Evolutionary conservation across 2,888 invertebrate genomes (phyloP).

Genomic region (Melanchra persicariae): DNA sequence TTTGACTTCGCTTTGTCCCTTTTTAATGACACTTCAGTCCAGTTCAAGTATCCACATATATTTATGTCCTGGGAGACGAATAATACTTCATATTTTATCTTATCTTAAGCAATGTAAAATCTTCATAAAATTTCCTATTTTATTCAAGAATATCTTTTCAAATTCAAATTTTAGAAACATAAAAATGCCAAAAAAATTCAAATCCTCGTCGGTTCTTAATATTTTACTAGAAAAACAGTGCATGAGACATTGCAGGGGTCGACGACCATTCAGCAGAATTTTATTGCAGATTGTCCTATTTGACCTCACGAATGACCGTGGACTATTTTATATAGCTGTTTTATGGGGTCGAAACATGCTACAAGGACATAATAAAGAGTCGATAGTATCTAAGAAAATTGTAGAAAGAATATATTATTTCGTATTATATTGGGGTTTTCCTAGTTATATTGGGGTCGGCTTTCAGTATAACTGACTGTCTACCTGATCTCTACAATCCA

Average conservation of each 20-base stretch:
- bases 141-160: neutral
- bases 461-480: too few species aligned
- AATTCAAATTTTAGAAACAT: neutral
- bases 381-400: conserved; percentile 45
- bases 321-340: conserved; percentile 56
- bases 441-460: too few species aligned
- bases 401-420: conserved; percentile 20
- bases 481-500: too few species aligned
- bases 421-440: neutral
- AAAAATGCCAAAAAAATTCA: neutral
- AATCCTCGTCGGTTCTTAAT: conserved; percentile 20
- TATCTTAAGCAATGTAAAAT: neutral
- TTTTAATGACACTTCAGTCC: too few species aligned
- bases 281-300: conserved; percentile 61
- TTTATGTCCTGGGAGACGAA: too few species aligned
- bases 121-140: neutral
- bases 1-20: neutral
- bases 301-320: conserved; percentile 46
- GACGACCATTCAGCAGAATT: conserved; percentile 35
- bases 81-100: too few species aligned
- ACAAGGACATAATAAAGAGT: conserved; percentile 47
- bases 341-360: conserved; percentile 54
- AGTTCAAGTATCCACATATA: too few species aligned
- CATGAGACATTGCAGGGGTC: conserved; percentile 36
- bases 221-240: conserved; percentile 21